A percentile compares a stretch with the other conserved stretches of the same genome.
phyloP scores from a whole-genome alignment of 2,888 invertebrate genomes.

The Cosmia trapezina region DNA sequence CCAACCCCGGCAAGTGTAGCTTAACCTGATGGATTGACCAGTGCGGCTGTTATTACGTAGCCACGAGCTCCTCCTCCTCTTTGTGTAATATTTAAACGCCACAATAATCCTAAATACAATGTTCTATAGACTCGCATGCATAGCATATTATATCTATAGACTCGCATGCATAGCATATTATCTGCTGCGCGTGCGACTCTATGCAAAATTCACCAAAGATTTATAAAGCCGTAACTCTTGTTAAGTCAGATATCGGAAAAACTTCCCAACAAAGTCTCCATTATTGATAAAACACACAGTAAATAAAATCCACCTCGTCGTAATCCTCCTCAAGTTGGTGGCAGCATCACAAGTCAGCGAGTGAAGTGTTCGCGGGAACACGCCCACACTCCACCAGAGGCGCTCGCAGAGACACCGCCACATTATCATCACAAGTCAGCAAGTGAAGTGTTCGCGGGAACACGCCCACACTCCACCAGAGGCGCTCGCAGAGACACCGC shows the following conservation, averaged over 20 bases:
- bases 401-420: not conserved
- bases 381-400: slow-evolving; percentile 4
- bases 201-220: no score
- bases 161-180: not conserved
- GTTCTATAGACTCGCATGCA: no score
- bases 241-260: not conserved
- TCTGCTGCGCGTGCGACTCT: no score
- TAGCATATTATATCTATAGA: not conserved
- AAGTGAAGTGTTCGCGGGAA: slow-evolving; percentile 11
- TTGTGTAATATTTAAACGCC: not conserved
- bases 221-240: not conserved
- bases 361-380: slow-evolving; percentile 10
- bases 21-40: no score
- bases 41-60: no score
- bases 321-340: slow-evolving; percentile 4
- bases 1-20: no score
- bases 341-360: slow-evolving; percentile 16
- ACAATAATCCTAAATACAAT: no score
- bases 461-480: slow-evolving; percentile 4
- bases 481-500: not conserved
- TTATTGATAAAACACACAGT: not conserved
- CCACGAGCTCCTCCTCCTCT: no score
- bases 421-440: slow-evolving; percentile 22
- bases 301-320: slow-evolving; percentile 2
- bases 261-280: not conserved